These are phyloP conservation scores for Zeugodacus cucurbitae DNA, from an alignment of 1,140 invertebrate species.

Conservation along the genomic window DNA sequence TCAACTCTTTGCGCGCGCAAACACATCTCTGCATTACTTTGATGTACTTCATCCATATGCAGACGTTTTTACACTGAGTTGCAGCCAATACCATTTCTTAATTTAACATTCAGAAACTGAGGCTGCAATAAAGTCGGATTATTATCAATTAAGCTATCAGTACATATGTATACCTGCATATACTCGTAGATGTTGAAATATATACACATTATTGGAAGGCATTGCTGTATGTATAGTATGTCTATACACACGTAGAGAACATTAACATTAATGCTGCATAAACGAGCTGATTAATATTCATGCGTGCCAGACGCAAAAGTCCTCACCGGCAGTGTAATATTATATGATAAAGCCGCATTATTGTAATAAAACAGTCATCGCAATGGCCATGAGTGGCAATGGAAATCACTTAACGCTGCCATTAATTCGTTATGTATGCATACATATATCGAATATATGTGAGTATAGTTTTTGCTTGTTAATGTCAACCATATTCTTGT, in stretches of 20 bases:
- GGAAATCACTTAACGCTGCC: slow-evolving; percentile 1
- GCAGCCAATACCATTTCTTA: neutral
- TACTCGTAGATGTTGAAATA: no score
- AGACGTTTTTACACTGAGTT: neutral
- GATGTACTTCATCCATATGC: neutral
- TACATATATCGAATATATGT: neutral
- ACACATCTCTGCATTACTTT: no score
- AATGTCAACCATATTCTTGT: neutral
- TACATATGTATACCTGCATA: neutral
- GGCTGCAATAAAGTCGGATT: neutral
- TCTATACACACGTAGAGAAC: no score
- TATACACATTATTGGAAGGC: neutral
- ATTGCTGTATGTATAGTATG: neutral
- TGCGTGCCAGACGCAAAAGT: slow-evolving; percentile 12
- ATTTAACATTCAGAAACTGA: neutral
- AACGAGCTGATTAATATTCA: neutral
- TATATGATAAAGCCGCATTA: neutral
- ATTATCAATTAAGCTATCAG: slow-evolving; percentile 31
- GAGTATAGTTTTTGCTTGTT: neutral
- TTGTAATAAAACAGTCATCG: no score
- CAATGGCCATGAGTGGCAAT: neutral
- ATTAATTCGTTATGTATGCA: neutral
- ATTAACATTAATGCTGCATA: neutral
- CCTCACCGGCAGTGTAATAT: neutral
- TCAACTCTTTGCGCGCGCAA: neutral